Conservation (phyloP, 2,797 vertebrate species). For the Brachyrhaphis roseni region DNA sequence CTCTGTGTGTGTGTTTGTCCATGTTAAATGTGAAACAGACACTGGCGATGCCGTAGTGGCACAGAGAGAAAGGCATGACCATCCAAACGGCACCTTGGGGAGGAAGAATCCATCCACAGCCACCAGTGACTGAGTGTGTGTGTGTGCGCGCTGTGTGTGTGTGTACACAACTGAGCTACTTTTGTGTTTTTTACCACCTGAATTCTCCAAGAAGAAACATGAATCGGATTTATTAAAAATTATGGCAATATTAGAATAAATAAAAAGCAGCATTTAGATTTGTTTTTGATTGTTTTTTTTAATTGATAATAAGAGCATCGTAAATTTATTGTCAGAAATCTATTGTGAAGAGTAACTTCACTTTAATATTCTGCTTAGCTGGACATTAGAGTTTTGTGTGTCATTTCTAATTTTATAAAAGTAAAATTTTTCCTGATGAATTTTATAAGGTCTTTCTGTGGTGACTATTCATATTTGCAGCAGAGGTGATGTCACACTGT, state of each 20-base stretch:
- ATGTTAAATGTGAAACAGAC: conserved; percentile 74
- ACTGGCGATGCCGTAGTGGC: conserved; percentile 64
- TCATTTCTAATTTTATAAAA: neutral
- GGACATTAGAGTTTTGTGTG: neutral
- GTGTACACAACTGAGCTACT: conserved; percentile 36
- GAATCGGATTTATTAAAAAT: neutral
- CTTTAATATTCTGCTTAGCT: neutral
- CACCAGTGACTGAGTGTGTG: conserved; percentile 29
- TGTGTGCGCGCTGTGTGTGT: conserved; percentile 23
- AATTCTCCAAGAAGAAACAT: conserved; percentile 10
- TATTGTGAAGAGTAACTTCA: neutral
- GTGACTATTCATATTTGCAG: neutral
- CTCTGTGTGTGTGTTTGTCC: conserved; percentile 20
- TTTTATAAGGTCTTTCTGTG: neutral
- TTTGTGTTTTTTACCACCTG: conserved; percentile 28
- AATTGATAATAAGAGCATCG: neutral
- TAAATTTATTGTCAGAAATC: neutral
- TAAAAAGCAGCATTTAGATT: neutral
- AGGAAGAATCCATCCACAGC: conserved; percentile 58
- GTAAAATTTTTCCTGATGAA: neutral
- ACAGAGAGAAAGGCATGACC: conserved; percentile 70
- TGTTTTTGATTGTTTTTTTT: neutral
- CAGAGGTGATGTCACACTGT: neutral
- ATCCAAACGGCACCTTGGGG: conserved; percentile 66
- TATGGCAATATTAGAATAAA: neutral